Evolutionary conservation across 2,113 vertebrate species (phyloP), one percentile per base, ranked within the genome.

Genomic region (Entomyzon cyanotis): DNA sequence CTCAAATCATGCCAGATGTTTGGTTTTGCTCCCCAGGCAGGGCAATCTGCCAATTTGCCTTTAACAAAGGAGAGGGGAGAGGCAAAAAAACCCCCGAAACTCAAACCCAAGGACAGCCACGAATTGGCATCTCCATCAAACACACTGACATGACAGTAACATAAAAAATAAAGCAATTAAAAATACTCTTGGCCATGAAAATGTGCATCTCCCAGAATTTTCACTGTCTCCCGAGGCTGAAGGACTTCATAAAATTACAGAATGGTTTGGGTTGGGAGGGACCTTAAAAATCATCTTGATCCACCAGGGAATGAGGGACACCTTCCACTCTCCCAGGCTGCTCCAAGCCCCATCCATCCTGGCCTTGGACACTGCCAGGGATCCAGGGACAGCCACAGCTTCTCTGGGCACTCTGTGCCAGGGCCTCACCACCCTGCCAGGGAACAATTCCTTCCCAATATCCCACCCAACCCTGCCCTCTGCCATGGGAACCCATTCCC

Each of bases 1-100:
- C 85, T 92, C 71, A 83, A 95, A 63, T 71, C 31, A 25, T 14
- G 24, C 64, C 86, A 94, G 87, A 87, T 94, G 89, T 82, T 95
- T 31, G 7, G 56, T 22, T 77, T 53, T 70, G 52, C 71, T 93
- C 89, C 91, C 70, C 68, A 53, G 23, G 85, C 60, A 91, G 78
- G 62, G 90, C 75, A 94, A 94, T 78, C 90, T 80, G 81, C 30
- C 94, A 47, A 14, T 64, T 94, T 19, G n/a, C 30, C 44, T 90
- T 90, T 53, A 84, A 55, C 28, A 50, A 71, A 52, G 21, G 10
- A 69, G 11, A 56, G 3, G 7, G 7, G 19, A 73, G 31, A 49
- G 23, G 9, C 12, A 44, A 64, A 22, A 11, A 23, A 35, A 16
- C 3, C 2, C 30, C 37, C 19, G 21, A 85, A 75, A 70, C 12